Percentiles rank a stretch among this genome's conserved stretches.
Conservation (phyloP, 2,113 vertebrate genomes). For the Oncorhynchus mykiss region DNA sequence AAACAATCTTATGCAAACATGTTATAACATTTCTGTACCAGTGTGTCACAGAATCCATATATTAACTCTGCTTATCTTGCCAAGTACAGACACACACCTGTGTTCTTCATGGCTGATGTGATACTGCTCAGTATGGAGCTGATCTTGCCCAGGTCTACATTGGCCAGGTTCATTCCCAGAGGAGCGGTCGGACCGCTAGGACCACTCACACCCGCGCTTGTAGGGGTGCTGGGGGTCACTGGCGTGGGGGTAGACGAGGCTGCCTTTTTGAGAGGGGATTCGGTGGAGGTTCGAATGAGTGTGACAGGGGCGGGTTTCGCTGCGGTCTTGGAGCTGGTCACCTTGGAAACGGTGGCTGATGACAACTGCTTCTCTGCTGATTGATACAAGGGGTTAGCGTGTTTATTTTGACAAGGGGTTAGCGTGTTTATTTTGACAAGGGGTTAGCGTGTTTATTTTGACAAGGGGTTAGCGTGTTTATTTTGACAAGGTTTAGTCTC, state of each 20-base stretch:
- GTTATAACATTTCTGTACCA: not conserved
- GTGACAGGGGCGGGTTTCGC: constrained; percentile 52
- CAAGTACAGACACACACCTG: constrained; percentile 78
- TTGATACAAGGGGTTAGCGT: not conserved
- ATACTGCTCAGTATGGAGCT: constrained; percentile 96
- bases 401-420: no score
- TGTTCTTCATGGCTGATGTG: constrained; percentile 95
- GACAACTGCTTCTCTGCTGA: constrained; percentile 75
- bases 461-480: no score
- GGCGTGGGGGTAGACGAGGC: constrained; percentile 23
- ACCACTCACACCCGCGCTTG: constrained; percentile 46
- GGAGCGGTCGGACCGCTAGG: constrained; percentile 50
- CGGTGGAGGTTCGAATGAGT: constrained; percentile 38
- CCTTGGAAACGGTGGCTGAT: constrained; percentile 53
- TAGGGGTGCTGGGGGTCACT: constrained; percentile 52
- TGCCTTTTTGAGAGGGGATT: constrained; percentile 22
- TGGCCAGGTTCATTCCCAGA: constrained; percentile 88
- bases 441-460: no score
- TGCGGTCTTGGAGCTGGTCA: constrained; percentile 36
- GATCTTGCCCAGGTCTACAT: constrained; percentile 97
- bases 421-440: no score
- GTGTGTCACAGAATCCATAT: not conserved
- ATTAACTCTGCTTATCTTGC: not conserved
- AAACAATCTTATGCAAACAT: not conserved
- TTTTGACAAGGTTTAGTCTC: no score